Conservation (phyloP, 2,888 invertebrate genomes). For the Morpho deidamia region DNA sequence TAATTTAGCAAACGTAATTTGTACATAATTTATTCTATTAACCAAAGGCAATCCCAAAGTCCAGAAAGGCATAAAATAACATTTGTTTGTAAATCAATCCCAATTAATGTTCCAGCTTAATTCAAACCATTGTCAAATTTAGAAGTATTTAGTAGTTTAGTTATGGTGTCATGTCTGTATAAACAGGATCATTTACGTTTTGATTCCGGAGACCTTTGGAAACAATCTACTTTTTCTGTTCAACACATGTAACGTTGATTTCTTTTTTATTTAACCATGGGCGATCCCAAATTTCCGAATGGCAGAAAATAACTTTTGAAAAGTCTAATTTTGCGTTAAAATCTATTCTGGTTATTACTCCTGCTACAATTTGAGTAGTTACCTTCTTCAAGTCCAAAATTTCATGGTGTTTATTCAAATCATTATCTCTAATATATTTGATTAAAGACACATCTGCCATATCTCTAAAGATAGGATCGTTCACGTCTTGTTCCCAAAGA, state of each 20-base stretch:
- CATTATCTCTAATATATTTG: conserved; percentile 34
- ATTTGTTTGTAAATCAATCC: conserved; percentile 34
- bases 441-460: conserved; percentile 41
- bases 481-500: conserved; percentile 23
- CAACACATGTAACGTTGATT: conserved; percentile 2
- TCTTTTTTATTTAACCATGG: not conserved
- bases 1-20: too few relatives aligned
- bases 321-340: conserved; percentile 22
- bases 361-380: conserved; percentile 35
- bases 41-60: not conserved
- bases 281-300: not conserved
- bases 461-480: conserved; percentile 31
- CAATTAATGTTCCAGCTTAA: conserved; percentile 36
- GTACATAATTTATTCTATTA: not conserved
- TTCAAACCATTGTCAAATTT: conserved; percentile 39
- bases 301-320: too few relatives aligned
- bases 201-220: conserved; percentile 21
- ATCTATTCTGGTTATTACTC: conserved; percentile 37
- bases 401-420: conserved; percentile 27
- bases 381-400: conserved; percentile 41
- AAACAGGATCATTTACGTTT: conserved; percentile 33
- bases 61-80: not conserved
- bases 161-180: conserved; percentile 28
- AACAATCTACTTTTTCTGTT: not conserved
- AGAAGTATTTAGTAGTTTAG: conserved; percentile 32